These are phyloP conservation scores for Macrosteles quadrilineatus DNA, from an alignment of 1,140 invertebrate genomes.

Conservation along the genomic window DNA sequence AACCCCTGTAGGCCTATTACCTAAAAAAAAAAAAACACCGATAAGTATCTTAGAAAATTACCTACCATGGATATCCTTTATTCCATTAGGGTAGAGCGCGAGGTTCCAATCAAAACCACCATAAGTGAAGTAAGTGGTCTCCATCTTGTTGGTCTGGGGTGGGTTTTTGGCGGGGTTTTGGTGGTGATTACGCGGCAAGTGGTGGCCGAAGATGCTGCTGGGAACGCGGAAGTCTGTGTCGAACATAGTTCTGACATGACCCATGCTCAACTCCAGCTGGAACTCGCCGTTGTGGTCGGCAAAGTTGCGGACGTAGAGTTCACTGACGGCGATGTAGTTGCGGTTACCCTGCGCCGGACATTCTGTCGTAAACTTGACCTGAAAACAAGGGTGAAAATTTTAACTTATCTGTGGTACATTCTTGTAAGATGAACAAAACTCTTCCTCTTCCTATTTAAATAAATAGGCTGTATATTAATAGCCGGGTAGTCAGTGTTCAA, in stretches of 20 bases:
- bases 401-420: no score
- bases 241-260: slow-evolving; percentile 74
- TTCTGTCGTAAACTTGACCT: slow-evolving; percentile 73
- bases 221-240: slow-evolving; percentile 68
- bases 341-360: slow-evolving; percentile 75
- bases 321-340: slow-evolving; percentile 76
- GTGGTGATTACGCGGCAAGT: slow-evolving; percentile 32
- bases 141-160: slow-evolving; percentile 53
- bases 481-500: no score
- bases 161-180: slow-evolving; percentile 32
- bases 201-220: slow-evolving; percentile 45
- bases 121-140: slow-evolving; percentile 72
- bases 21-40: no score
- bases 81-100: slow-evolving; percentile 68
- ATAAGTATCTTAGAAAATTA: no score
- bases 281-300: slow-evolving; percentile 84
- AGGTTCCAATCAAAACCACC: slow-evolving; percentile 86
- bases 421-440: no score
- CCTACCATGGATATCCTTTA: slow-evolving; percentile 52
- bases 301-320: slow-evolving; percentile 74
- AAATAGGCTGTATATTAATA: no score
- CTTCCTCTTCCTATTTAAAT: no score
- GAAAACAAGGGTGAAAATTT: no score
- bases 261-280: slow-evolving; percentile 76
- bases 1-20: no score